Evolutionary conservation across 2,888 invertebrate species (phyloP).

Genomic region (Leptinotarsa tumamoca): DNA sequence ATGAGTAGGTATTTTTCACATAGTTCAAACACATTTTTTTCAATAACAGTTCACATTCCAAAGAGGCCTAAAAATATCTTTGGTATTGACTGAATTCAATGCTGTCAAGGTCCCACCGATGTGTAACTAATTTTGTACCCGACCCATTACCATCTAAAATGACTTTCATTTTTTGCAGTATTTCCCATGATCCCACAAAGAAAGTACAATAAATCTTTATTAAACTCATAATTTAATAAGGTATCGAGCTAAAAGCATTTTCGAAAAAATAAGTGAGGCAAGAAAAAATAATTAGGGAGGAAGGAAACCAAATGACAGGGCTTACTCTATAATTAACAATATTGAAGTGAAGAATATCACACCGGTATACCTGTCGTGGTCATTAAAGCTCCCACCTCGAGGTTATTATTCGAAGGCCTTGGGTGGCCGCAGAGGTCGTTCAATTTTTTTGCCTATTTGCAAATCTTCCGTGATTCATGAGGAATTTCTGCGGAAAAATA

Average conservation of each 20-base stretch:
- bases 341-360: constrained; percentile 55
- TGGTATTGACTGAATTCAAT: neutral
- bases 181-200: constrained; percentile 38
- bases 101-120: neutral
- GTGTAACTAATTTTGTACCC: neutral
- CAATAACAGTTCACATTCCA: too few relatives aligned
- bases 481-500: constrained; percentile 28
- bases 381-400: constrained; percentile 28
- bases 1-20: too few relatives aligned
- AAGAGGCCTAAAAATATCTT: too few relatives aligned
- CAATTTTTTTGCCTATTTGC: constrained; percentile 30
- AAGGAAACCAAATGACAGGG: constrained; percentile 51
- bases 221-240: constrained; percentile 39
- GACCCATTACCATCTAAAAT: constrained; percentile 20
- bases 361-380: constrained; percentile 45
- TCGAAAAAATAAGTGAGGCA: constrained; percentile 41
- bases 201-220: constrained; percentile 36
- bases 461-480: constrained; percentile 31
- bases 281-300: constrained; percentile 41
- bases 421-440: constrained; percentile 35
- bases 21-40: too few relatives aligned
- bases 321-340: constrained; percentile 54
- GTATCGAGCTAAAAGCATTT: constrained; percentile 40
- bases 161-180: constrained; percentile 37
- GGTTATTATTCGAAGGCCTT: constrained; percentile 39